Conservation (phyloP, 2,113 vertebrate species). For the Dinomys branickii region DNA sequence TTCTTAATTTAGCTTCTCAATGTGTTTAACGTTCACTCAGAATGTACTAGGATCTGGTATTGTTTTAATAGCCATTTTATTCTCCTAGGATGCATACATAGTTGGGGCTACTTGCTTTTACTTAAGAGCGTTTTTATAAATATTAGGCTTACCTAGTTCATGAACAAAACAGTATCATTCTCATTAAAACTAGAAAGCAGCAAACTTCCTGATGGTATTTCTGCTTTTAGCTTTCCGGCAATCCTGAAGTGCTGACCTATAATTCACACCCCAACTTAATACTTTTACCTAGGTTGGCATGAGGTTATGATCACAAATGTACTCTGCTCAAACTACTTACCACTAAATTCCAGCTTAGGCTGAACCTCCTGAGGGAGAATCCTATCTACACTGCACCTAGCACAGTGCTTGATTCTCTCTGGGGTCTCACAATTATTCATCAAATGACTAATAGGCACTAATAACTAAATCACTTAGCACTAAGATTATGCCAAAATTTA, state of each 20-base stretch:
- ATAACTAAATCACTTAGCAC: background rate
- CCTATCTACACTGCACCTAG: background rate
- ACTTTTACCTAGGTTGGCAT: background rate
- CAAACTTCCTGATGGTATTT: background rate
- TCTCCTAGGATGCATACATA: background rate
- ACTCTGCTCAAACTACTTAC: background rate
- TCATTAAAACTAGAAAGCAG: background rate
- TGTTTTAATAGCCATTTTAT: background rate
- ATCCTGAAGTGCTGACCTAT: background rate
- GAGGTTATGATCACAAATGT: background rate
- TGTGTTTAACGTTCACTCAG: background rate
- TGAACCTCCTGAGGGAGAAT: background rate
- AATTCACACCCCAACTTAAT: background rate
- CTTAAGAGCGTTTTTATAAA: slow-evolving; percentile 19
- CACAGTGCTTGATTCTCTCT: background rate
- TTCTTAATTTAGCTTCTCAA: background rate
- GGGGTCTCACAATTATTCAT: background rate
- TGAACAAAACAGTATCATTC: background rate
- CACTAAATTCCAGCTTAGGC: background rate
- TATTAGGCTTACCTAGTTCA: background rate
- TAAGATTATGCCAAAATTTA: background rate
- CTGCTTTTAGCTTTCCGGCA: background rate
- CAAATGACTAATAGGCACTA: background rate
- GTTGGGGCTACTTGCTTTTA: background rate
- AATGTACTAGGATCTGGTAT: background rate